These are phyloP conservation scores for Idaea straminata DNA, from an alignment of 2,888 invertebrate species.

Conservation along the genomic window DNA sequence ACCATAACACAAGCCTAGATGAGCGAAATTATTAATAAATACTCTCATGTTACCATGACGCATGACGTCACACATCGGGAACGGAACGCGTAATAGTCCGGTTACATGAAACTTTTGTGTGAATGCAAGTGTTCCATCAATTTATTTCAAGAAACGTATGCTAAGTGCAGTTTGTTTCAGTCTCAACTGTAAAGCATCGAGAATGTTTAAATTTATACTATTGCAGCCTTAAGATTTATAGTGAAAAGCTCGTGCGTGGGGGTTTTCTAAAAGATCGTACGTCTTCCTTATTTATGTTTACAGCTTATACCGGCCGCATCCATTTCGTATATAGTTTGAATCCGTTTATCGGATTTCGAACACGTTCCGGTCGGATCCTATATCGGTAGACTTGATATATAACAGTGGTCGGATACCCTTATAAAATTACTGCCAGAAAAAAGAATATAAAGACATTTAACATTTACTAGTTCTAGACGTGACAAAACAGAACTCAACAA, in stretches of 20 bases:
- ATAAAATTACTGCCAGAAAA: slow-evolving; percentile 55
- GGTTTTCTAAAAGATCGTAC: slow-evolving; percentile 74
- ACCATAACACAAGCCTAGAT: too few relatives aligned
- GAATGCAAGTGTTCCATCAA: too few relatives aligned
- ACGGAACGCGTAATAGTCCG: too few relatives aligned
- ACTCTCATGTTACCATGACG: too few relatives aligned
- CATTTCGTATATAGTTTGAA: slow-evolving; percentile 70
- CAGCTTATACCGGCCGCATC: slow-evolving; percentile 70
- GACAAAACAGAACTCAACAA: background rate
- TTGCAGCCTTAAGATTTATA: slow-evolving; percentile 69
- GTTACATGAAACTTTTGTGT: too few relatives aligned
- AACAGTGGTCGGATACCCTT: slow-evolving; percentile 54
- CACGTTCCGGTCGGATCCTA: slow-evolving; percentile 66
- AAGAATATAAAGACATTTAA: slow-evolving; percentile 32
- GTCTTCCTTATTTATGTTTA: slow-evolving; percentile 78
- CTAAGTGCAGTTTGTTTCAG: background rate
- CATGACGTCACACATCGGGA: too few relatives aligned
- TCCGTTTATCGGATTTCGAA: slow-evolving; percentile 77
- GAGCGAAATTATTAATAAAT: too few relatives aligned
- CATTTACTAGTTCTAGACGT: slow-evolving; percentile 23
- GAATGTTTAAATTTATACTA: slow-evolving; percentile 55
- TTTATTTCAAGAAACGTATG: background rate
- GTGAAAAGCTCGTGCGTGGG: slow-evolving; percentile 65
- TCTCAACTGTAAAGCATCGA: background rate
- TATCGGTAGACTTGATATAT: slow-evolving; percentile 70